These are phyloP conservation scores for Mnemiopsis leidyi DNA, from an alignment of 37 sponge, comb jelly and placozoan species.

Conservation along the genomic window DNA sequence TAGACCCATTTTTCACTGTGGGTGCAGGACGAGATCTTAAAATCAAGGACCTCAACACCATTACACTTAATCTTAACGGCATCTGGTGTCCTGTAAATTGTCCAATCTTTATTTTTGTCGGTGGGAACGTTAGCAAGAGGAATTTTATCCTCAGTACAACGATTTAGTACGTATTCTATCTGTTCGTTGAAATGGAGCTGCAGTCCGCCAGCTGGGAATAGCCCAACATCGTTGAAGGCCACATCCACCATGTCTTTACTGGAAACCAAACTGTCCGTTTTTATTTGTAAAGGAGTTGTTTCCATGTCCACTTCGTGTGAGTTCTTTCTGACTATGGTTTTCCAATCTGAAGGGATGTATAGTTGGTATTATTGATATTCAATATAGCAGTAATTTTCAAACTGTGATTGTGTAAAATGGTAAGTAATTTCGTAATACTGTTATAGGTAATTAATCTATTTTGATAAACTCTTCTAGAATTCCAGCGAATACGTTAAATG, in stretches of 20 bases:
- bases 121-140: not conserved
- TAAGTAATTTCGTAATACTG: no score
- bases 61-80: not conserved
- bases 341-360: slow-evolving; percentile 17
- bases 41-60: not conserved
- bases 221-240: not conserved
- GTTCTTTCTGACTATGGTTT: not conserved
- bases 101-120: not conserved
- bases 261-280: not conserved
- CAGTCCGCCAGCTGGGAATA: not conserved
- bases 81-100: not conserved
- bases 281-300: not conserved
- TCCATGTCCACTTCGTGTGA: not conserved
- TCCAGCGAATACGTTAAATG: no score
- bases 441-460: no score
- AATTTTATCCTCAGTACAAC: not conserved
- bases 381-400: no score
- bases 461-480: no score
- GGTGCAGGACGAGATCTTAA: not conserved
- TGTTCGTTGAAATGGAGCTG: not conserved
- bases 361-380: no score
- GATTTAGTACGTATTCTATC: not conserved
- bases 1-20: not conserved
- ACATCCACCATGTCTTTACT: slow-evolving; percentile 3
- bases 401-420: no score